phyloP scores from a whole-genome alignment of 2,113 vertebrate species.

The Lagopus muta region DNA sequence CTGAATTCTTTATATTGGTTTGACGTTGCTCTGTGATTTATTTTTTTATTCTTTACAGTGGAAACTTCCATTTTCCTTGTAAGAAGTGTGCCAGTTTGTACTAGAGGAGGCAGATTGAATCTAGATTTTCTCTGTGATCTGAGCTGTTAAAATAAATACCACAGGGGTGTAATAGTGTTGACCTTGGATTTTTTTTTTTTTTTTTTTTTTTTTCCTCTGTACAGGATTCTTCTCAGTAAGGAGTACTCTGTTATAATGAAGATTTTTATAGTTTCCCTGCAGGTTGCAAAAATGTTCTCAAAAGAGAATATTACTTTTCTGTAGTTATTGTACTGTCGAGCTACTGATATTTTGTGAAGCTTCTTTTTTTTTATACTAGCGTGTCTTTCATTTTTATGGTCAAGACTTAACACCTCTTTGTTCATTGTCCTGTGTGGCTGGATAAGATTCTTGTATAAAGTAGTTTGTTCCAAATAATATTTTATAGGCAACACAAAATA shows the following conservation, averaged over 20 bases:
- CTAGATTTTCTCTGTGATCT: slow-evolving; percentile 68
- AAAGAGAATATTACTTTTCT: slow-evolving; percentile 34
- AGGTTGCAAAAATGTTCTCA: slow-evolving; percentile 56
- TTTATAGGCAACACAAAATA: background rate
- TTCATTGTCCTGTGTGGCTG: background rate
- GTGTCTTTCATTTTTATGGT: background rate
- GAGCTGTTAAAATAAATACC: slow-evolving; percentile 74
- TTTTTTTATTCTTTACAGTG: slow-evolving; percentile 64
- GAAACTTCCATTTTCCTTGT: slow-evolving; percentile 57
- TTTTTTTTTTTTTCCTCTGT: background rate
- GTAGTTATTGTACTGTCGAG: slow-evolving; percentile 12
- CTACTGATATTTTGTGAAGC: background rate
- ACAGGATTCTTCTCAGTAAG: slow-evolving; percentile 52
- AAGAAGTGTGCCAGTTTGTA: slow-evolving; percentile 50
- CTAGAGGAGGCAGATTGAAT: slow-evolving; percentile 52
- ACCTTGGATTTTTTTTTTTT: slow-evolving; percentile 36
- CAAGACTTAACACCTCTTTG: background rate
- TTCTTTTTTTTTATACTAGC: background rate
- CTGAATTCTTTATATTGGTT: slow-evolving; percentile 51
- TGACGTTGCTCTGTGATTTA: slow-evolving; percentile 55
- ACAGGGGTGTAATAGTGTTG: slow-evolving; percentile 60
- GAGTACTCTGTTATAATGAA: slow-evolving; percentile 59
- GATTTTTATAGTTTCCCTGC: slow-evolving; percentile 68
- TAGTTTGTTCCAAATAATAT: background rate
- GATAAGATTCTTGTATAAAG: background rate